Evolutionary conservation across 2,888 invertebrate species (phyloP).

Genomic region (Carabus problematicus): DNA sequence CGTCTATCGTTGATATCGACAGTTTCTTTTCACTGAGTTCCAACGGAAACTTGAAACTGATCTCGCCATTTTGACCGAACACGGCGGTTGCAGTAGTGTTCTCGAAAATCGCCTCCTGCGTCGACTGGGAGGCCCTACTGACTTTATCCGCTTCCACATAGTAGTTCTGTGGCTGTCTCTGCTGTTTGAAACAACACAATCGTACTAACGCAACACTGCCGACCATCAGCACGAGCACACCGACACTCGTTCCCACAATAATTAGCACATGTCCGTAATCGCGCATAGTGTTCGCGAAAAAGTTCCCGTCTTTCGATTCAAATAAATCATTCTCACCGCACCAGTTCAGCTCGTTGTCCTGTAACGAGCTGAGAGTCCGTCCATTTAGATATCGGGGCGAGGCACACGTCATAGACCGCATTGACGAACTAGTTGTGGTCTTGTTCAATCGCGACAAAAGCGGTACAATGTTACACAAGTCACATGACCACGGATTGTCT

Average conservation of each 20-base stretch:
- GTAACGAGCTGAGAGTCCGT: constrained; percentile 55
- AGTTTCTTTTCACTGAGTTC: constrained; percentile 53
- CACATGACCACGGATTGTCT: constrained; percentile 75
- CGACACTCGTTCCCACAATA: constrained; percentile 57
- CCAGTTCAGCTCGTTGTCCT: constrained; percentile 56
- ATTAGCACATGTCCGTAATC: constrained; percentile 62
- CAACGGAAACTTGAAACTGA: constrained; percentile 67
- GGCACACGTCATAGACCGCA: constrained; percentile 65
- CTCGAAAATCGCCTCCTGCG: constrained; percentile 55
- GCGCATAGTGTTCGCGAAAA: constrained; percentile 50
- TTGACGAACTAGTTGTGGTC: constrained; percentile 59
- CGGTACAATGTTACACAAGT: constrained; percentile 68
- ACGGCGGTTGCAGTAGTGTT: constrained; percentile 56
- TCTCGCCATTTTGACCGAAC: constrained; percentile 60
- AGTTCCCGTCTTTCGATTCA: constrained; percentile 40
- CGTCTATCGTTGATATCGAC: constrained; percentile 58
- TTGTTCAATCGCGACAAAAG: constrained; percentile 66
- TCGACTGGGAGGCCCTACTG: constrained; percentile 49
- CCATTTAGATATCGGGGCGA: constrained; percentile 66
- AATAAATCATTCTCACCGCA: constrained; percentile 56
- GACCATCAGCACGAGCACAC: constrained; percentile 63
- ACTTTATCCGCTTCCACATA: constrained; percentile 75
- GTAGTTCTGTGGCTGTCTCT: constrained; percentile 72
- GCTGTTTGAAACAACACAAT: constrained; percentile 68
- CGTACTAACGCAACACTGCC: constrained; percentile 53